Evolutionary conservation across 1,140 invertebrate species (phyloP).

Genomic region (silkworm (Bombyx mori)): DNA sequence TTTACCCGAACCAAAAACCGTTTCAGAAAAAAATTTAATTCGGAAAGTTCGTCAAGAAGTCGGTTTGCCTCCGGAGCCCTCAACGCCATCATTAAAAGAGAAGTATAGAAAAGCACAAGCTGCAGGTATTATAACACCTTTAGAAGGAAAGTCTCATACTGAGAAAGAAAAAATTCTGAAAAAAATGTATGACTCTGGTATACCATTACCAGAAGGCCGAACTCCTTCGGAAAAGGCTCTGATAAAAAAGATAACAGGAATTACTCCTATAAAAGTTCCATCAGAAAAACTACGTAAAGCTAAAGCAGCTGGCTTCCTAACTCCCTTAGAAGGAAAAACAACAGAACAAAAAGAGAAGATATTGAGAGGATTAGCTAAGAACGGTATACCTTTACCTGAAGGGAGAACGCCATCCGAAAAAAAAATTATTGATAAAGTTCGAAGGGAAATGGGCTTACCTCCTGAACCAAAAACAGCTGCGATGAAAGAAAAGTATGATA

Average conservation of each 20-base stretch:
- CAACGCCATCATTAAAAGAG: constrained; percentile 5
- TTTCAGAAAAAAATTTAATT: constrained; percentile 22
- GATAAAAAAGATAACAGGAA: constrained; percentile 13
- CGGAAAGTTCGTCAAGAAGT: constrained; percentile 20
- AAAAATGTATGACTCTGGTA: constrained; percentile 8
- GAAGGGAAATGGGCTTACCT: constrained; percentile 8
- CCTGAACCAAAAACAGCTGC: constrained; percentile 16
- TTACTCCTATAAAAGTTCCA: neutral
- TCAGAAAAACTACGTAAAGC: constrained; percentile 21
- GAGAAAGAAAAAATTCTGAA: constrained; percentile 23
- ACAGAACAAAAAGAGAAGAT: constrained; percentile 25
- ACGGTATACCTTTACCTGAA: constrained; percentile 17
- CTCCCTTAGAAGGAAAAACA: constrained; percentile 17
- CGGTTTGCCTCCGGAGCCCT: constrained; percentile 22
- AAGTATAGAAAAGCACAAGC: constrained; percentile 10
- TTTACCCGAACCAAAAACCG: constrained; percentile 20
- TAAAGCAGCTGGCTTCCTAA: constrained; percentile 18
- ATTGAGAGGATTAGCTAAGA: constrained; percentile 15
- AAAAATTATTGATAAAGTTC: constrained; percentile 20
- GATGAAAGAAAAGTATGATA: constrained; percentile 14
- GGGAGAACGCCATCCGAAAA: constrained; percentile 24
- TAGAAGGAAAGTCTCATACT: constrained; percentile 15
- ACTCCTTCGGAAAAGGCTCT: constrained; percentile 22
- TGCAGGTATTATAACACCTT: constrained; percentile 15
- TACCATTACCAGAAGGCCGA: constrained; percentile 19